Evolutionary conservation across 2,113 vertebrate species (phyloP).

Genomic region (Gasterosteus aculeatus): DNA sequence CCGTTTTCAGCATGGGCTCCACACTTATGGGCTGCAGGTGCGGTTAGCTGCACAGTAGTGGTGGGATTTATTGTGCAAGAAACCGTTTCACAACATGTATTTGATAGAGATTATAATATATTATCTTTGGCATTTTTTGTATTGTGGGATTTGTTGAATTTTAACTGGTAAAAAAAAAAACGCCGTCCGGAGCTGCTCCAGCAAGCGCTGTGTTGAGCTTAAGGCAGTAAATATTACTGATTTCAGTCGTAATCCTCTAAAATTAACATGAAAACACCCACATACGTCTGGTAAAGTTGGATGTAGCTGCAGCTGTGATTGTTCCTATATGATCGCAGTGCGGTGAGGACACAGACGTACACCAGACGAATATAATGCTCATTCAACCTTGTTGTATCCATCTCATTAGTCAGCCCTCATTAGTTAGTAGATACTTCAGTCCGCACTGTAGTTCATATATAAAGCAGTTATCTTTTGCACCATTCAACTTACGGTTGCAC

Average conservation of each 20-base stretch:
- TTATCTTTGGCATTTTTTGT: not conserved
- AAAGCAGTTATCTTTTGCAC: not conserved
- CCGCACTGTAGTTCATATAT: not conserved
- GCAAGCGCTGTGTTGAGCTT: not conserved
- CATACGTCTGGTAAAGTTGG: not conserved
- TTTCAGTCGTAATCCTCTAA: not conserved
- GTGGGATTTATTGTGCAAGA: not conserved
- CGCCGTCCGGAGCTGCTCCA: not conserved
- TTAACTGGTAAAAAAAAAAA: not conserved
- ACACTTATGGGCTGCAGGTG: not conserved
- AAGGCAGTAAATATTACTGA: not conserved
- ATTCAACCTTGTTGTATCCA: not conserved
- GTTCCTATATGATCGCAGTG: not conserved
- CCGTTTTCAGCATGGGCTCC: not conserved
- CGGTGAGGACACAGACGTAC: not conserved
- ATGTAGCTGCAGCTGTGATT: not conserved
- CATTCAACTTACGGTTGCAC: not conserved
- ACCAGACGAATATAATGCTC: not conserved
- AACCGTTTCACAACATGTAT: not conserved
- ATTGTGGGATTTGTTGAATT: not conserved
- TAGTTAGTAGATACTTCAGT: not conserved
- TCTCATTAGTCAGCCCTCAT: not conserved
- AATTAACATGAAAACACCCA: not conserved
- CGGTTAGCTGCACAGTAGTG: not conserved
- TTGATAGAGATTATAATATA: not conserved